Percentiles rank a stretch among this genome's conserved stretches.
Evolutionary conservation across 2,888 invertebrate species (phyloP).

Genomic region (Drosophila robusta): DNA sequence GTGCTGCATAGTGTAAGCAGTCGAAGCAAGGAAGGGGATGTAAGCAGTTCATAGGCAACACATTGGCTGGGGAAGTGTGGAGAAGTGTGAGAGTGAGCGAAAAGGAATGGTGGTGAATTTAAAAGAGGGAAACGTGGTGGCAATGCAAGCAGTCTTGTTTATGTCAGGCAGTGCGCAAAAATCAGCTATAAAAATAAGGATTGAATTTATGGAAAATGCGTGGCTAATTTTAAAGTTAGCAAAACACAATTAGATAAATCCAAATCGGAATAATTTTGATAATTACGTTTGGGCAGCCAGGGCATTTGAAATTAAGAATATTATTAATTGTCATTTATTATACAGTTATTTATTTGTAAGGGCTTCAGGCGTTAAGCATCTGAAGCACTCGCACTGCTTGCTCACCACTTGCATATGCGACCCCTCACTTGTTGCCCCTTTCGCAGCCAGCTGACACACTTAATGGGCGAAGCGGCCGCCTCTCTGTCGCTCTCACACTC

Average conservation of each 20-base stretch:
- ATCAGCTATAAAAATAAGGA: neutral
- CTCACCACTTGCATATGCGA: constrained; percentile 6
- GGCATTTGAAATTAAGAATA: no score
- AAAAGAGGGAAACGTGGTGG: neutral
- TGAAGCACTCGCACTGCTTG: constrained; percentile 1
- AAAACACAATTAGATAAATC: neutral
- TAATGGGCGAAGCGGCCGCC: constrained; percentile 1
- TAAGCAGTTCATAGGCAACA: neutral
- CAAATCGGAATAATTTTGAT: no score
- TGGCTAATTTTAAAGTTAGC: neutral
- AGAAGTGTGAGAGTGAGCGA: neutral
- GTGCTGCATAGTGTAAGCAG: neutral
- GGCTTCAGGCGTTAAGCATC: no score
- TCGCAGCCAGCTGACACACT: constrained; percentile 32
- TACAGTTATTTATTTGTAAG: no score
- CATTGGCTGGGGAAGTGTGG: neutral
- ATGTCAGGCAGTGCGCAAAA: neutral
- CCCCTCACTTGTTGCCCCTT: constrained; percentile 16
- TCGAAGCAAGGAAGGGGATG: neutral
- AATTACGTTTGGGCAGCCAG: no score
- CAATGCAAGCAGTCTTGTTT: neutral
- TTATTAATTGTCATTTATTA: no score
- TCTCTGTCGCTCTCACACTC: constrained; percentile 1
- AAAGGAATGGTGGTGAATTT: constrained; percentile 1
- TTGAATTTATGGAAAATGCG: neutral